Percentiles rank a stretch among this genome's conserved stretches.
These are phyloP conservation scores for Zaprionus gabonicus DNA, from an alignment of 1,140 invertebrate species.

Conservation along the genomic window DNA sequence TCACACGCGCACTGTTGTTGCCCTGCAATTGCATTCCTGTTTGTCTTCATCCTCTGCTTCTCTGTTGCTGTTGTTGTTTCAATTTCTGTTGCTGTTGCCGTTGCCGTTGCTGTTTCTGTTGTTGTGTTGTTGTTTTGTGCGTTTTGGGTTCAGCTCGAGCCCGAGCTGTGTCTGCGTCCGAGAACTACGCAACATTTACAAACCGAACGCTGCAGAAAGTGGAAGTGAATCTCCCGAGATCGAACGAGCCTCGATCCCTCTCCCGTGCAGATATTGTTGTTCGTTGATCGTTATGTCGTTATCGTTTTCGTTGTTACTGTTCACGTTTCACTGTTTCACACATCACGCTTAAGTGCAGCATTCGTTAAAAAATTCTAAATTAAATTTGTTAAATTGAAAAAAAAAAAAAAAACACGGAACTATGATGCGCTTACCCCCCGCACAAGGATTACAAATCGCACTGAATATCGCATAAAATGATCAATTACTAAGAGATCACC, in stretches of 20 bases:
- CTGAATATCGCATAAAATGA: slow-evolving; percentile 10
- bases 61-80: slow-evolving; percentile 46
- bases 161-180: slow-evolving; percentile 41
- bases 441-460: slow-evolving; percentile 9
- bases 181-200: slow-evolving; percentile 81
- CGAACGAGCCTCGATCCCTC: background rate
- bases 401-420: background rate
- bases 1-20: slow-evolving; percentile 22
- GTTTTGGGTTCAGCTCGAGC: background rate
- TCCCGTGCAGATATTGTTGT: slow-evolving; percentile 14
- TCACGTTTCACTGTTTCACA: slow-evolving; percentile 22
- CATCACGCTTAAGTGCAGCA: slow-evolving; percentile 26
- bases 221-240: slow-evolving; percentile 67
- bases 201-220: slow-evolving; percentile 79
- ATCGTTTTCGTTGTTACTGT: slow-evolving; percentile 50
- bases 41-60: slow-evolving; percentile 45
- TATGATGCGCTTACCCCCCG: background rate
- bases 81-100: slow-evolving; percentile 30
- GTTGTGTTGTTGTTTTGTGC: slow-evolving; percentile 35
- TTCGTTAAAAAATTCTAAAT: slow-evolving; percentile 33
- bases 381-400: background rate
- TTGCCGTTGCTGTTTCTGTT: slow-evolving; percentile 33
- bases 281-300: slow-evolving; percentile 31
- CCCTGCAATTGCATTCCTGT: slow-evolving; percentile 78
- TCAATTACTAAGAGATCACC: background rate